These are phyloP conservation scores for Heteropelma amictum DNA, from an alignment of 2,888 invertebrate species.

Conservation along the genomic window DNA sequence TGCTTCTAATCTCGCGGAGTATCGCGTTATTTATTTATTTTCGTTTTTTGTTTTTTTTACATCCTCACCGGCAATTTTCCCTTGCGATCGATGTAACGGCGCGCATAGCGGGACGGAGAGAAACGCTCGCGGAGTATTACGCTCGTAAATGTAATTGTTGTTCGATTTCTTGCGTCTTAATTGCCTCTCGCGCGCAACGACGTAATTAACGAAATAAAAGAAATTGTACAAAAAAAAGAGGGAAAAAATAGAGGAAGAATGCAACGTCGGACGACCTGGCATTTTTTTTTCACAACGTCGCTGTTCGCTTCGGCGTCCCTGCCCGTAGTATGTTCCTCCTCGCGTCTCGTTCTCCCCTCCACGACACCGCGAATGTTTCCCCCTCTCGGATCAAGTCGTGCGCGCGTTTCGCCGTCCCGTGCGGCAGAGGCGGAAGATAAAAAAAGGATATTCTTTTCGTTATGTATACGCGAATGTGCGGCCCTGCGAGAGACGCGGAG, in stretches of 20 bases:
- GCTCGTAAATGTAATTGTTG: constrained; percentile 74
- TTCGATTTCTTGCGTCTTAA: constrained; percentile 76
- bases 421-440: constrained; percentile 41
- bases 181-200: constrained; percentile 73
- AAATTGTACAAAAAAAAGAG: neutral
- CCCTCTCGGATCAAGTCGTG: constrained; percentile 11
- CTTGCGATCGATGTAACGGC: constrained; percentile 68
- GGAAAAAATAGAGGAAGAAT: neutral
- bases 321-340: constrained; percentile 17
- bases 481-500: constrained; percentile 3
- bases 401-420: constrained; percentile 47
- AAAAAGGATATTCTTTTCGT: constrained; percentile 1
- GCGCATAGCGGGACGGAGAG: constrained; percentile 63
- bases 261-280: constrained; percentile 40
- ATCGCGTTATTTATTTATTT: constrained; percentile 15
- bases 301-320: constrained; percentile 2
- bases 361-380: constrained; percentile 9
- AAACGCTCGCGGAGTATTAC: constrained; percentile 54
- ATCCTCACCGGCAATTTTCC: constrained; percentile 51
- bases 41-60: constrained; percentile 45
- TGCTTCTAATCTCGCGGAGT: neutral
- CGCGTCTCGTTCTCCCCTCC: constrained; percentile 31
- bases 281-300: constrained; percentile 54
- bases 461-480: constrained; percentile 17
- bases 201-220: constrained; percentile 73